These are phyloP conservation scores for Microplitis manilae DNA, from an alignment of 2,888 invertebrate genomes.

Conservation along the genomic window DNA sequence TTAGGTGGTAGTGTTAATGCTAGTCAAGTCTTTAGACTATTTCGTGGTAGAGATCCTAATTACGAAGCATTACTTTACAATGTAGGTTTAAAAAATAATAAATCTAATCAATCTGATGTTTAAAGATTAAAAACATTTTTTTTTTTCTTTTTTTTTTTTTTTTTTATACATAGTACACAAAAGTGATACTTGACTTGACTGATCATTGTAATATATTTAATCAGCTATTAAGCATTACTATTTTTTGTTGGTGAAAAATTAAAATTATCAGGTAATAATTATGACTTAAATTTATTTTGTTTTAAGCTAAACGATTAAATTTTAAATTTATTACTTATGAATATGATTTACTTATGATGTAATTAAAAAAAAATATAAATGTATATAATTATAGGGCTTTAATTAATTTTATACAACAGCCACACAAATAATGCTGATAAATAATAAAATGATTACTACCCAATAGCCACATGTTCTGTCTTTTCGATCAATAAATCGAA, in stretches of 20 bases:
- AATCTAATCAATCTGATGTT: neutral
- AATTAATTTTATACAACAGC: constrained; percentile 68
- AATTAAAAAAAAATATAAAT: neutral
- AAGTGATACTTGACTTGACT: neutral
- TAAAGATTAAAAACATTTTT: no score
- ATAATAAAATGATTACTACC: constrained; percentile 80
- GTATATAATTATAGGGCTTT: neutral
- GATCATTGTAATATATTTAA: neutral
- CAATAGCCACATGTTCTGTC: constrained; percentile 85
- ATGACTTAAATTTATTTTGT: neutral
- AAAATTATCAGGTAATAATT: neutral
- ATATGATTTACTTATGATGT: neutral
- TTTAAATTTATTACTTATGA: neutral
- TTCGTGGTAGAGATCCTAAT: constrained; percentile 93
- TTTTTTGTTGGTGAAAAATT: neutral
- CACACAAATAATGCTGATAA: constrained; percentile 79
- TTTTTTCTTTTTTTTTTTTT: no score
- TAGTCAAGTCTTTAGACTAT: constrained; percentile 89
- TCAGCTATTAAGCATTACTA: neutral
- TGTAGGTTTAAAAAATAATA: constrained; percentile 72
- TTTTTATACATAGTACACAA: no score
- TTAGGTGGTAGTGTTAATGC: constrained; percentile 87
- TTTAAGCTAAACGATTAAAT: neutral
- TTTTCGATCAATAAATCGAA: constrained; percentile 78
- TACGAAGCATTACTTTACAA: constrained; percentile 84